phyloP scores from a whole-genome alignment of 1,140 invertebrate genomes.

The Kradibia gibbosae region DNA sequence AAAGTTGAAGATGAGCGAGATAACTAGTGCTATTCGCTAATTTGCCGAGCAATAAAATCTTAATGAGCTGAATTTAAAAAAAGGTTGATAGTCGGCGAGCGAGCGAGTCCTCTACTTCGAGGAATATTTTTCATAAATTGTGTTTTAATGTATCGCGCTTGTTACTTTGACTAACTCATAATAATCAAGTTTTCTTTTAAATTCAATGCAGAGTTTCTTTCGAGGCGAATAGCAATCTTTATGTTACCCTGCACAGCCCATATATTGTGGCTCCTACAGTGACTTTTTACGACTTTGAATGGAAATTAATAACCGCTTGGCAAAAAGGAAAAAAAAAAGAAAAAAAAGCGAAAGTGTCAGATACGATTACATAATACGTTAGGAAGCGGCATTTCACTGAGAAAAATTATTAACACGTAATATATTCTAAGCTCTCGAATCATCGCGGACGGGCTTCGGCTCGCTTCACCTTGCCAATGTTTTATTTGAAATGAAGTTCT shows the following conservation, averaged over 20 bases:
- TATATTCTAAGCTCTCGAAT: background rate
- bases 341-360: background rate
- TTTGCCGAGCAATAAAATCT: constrained; percentile 32
- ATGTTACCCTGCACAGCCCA: background rate
- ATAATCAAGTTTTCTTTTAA: background rate
- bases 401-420: background rate
- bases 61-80: constrained; percentile 26
- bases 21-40: constrained; percentile 19
- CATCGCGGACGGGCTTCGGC: background rate
- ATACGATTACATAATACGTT: too few species aligned
- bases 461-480: background rate
- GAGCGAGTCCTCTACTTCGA: background rate
- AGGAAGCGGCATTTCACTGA: background rate
- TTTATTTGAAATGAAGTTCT: constrained; percentile 10
- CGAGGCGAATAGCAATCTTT: background rate
- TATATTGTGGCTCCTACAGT: background rate
- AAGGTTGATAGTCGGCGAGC: background rate
- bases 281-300: background rate
- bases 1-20: background rate
- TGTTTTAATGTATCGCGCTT: constrained; percentile 4
- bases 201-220: background rate
- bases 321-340: too few species aligned
- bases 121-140: constrained; percentile 23
- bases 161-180: constrained; percentile 5
- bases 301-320: background rate